Base-by-base conservation (phyloP, 2,888 invertebrate species). In the Chesias legatella region DNA sequence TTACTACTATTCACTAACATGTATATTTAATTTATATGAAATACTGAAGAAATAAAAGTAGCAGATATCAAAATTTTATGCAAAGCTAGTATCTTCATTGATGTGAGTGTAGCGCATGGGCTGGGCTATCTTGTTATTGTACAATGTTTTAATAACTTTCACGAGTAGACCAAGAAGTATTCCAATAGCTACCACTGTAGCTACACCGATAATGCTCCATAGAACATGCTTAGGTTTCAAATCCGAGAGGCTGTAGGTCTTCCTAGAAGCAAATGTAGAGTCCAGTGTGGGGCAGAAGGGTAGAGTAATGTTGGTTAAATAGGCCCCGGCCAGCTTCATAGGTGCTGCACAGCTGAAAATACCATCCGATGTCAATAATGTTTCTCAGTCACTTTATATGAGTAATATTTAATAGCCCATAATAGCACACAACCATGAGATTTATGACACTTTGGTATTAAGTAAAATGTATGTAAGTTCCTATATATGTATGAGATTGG, bases 321-420 rank as follows among this genome's bases (percentile, higher is more conserved):
- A 74, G 21, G 68, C 65, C 40, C 88, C 88, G 54, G 74, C 75
- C 40, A 82, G 48, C 56, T 67, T 73, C 73, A 85, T 78, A 29
- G 89, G 89, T 28, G 85, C 81, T 39, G 81, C 77, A 67, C 89
- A 89, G 50, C 88, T 89, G 75, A 53, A 79, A 80, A 53, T 44
- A 41, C 36, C 44, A 32, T 29, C 33, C 43, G 41, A 37, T 22
- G 23, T 24, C 31, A 24, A 43, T 47, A 37, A 43, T 29, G 30
- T 33, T 38, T 36, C 42, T 39, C 43, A 43, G 34, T 34, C 30
- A 24, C 21, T 33, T 30, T 25, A 32, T 36, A 25, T 21, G 6
- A 34, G 28, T 38, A 38, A 33, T 27, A 28, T 32, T 42, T 44
- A 41, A 38, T 38, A 33, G 32, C 34, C 27, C 37, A 26, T 29